Evolutionary conservation across 2,113 vertebrate genomes (phyloP).

Genomic region (Colaptes auratus): DNA sequence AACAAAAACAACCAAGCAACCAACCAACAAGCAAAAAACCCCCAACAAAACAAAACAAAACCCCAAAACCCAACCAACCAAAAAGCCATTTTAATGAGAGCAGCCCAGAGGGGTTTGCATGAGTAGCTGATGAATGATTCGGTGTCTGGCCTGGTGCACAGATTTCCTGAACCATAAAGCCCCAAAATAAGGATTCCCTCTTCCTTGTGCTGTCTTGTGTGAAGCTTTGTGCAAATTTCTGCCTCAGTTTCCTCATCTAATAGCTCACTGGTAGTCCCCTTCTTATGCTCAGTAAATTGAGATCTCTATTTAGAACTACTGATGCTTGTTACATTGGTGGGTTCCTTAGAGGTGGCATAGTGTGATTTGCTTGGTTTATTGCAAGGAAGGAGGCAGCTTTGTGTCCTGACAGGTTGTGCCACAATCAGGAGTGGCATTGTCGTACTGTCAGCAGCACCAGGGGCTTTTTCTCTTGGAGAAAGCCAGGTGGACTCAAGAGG

Average conservation of each 20-base stretch:
- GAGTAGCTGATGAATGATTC: neutral
- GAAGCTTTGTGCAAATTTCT: neutral
- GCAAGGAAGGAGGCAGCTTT: neutral
- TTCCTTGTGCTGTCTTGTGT: neutral
- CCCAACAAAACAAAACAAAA: too few species aligned
- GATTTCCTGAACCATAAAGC: neutral
- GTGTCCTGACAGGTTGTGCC: neutral
- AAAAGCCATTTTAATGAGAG: neutral
- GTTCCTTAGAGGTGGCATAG: neutral
- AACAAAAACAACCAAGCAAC: too few species aligned
- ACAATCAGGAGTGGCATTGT: neutral
- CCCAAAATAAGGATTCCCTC: neutral
- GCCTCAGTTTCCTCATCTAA: neutral
- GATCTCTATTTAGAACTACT: neutral
- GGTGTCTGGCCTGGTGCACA: neutral
- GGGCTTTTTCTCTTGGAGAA: neutral
- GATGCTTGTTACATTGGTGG: neutral
- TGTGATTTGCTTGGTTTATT: neutral
- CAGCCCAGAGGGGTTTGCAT: neutral
- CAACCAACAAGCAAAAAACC: too few species aligned
- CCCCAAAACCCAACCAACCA: too few species aligned
- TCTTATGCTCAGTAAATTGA: neutral
- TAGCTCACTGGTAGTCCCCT: neutral
- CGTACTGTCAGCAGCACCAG: neutral
- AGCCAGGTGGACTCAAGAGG: neutral